phyloP scores from a whole-genome alignment of 2,113 vertebrate species.

The Cettia cetti region DNA sequence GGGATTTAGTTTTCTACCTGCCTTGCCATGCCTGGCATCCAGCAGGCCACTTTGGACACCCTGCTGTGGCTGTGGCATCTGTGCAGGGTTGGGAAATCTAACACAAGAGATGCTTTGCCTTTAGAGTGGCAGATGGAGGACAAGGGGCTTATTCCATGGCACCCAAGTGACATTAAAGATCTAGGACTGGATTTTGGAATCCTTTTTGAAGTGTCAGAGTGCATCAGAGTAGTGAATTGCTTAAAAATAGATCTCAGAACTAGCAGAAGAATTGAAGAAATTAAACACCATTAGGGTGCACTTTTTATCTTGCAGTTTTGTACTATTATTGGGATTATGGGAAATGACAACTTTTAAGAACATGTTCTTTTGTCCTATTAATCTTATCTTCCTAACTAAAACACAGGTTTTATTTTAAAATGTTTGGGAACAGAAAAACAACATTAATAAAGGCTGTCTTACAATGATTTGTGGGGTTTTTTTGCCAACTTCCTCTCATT shows the following conservation, averaged over 20 bases:
- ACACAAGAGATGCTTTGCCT: neutral
- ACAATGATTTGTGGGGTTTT: neutral
- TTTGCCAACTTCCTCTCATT: neutral
- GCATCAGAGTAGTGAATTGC: neutral
- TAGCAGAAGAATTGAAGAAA: neutral
- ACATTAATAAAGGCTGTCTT: neutral
- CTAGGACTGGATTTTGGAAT: neutral
- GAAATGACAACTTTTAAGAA: conserved; percentile 12
- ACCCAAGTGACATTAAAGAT: neutral
- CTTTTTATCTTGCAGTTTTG: neutral
- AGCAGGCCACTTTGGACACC: neutral
- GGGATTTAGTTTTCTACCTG: neutral
- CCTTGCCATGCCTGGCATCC: neutral
- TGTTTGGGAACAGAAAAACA: neutral
- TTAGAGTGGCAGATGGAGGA: neutral
- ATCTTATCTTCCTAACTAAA: neutral
- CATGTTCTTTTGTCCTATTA: neutral
- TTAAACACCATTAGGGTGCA: neutral
- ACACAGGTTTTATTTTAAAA: neutral
- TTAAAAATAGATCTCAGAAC: neutral
- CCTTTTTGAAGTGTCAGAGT: neutral
- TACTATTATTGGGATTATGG: neutral
- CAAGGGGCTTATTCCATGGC: neutral
- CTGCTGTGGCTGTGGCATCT: neutral
- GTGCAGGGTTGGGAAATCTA: neutral